Base-by-base conservation (phyloP, 2,888 invertebrate genomes). In the Rhamnusium bicolor region DNA sequence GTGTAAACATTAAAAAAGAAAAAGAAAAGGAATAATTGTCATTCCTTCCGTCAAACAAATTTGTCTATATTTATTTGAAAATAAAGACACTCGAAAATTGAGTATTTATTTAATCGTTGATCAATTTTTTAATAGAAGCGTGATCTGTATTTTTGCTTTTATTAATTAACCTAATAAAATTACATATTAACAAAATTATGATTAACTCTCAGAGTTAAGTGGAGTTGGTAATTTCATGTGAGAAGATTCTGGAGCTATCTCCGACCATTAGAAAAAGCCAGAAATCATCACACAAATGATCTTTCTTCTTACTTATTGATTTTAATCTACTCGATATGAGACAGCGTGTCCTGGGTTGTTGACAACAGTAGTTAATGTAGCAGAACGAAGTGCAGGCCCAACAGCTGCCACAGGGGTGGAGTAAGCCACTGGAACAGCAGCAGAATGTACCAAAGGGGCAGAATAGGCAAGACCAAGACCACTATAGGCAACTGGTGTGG, bases 361-460 rank as follows among this genome's bases (percentile, higher is more conserved):
- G n/a, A n/a, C n/a, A n/a, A n/a, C n/a, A n/a, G n/a, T n/a, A n/a
- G n/a, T n/a, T n/a, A n/a, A n/a, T n/a, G n/a, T n/a, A n/a, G n/a
- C n/a, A n/a, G n/a, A n/a, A n/a, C n/a, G n/a, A n/a, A n/a, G n/a
- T n/a, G n/a, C n/a, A n/a, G n/a, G n/a, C n/a, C n/a, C n/a, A n/a
- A n/a, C n/a, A n/a, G n/a, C 4, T 10, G 12, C 53, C 8, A 21
- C 18, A 19, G 21, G 21, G 19, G 19, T 12, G 12, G 58, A n/a
- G 21, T 74, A 72, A 4, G 62, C 69, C 29, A 60, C 7, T 14
- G 63, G 63, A 29, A 24, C 46, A 21, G 3, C 21, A 4, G 21
- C 21, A 4, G 53, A 21, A 53, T 21, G 53, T 53, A 53, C 12
- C 19, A 21, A 12, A 12, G 53, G 53, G 7, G 21, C 12, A 1